Base-by-base conservation (phyloP, 2,888 invertebrate genomes). In the Ichneumon xanthorius region DNA sequence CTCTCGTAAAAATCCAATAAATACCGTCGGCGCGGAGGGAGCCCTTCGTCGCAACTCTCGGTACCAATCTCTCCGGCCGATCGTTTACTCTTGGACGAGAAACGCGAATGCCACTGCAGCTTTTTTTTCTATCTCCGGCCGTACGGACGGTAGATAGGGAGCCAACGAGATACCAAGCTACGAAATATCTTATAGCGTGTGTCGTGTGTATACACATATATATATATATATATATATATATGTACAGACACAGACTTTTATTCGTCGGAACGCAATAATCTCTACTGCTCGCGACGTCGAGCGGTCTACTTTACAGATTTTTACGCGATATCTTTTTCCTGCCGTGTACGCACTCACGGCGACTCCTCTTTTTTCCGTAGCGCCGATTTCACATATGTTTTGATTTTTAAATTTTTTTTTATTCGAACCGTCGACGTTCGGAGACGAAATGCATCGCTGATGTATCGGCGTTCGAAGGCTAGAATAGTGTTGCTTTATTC, bases 1-100 rank as follows among this genome's bases (percentile, higher is more conserved):
- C 63, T 72, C 81, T 87, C 78, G 63, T 82, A 82, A 89, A 90
- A 87, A 86, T 90, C 88, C 82, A 75, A 78, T 83, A 88, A 89
- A 86, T 80, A 84, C 72, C 61, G 77, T 88, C 77, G 45, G 86
- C 86, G 86, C 88, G 88, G 87, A 88, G 85, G 65, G 82, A 87
- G 81, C 70, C 88, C 81, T 85, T 88, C 63, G 78, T 86, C 40
- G 81, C 73, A 84, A 80, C 83, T 75, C 84, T 83, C 77, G 45
- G 70, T 80, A 50, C 80, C 83, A 85, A 84, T 88, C 86, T 83
- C 72, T 72, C 78, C 75, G 68, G 78, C 76, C 78, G 84, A 88
- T 90, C 88, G 82, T 87, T 80, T 86, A 77, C 58, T 67, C 65
- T 67, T 65, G 61, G 70, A 58, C 71, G 63, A 65, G 48, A 55